Base-by-base conservation (phyloP, 2,113 vertebrate species). In the Ursus arctos region DNA sequence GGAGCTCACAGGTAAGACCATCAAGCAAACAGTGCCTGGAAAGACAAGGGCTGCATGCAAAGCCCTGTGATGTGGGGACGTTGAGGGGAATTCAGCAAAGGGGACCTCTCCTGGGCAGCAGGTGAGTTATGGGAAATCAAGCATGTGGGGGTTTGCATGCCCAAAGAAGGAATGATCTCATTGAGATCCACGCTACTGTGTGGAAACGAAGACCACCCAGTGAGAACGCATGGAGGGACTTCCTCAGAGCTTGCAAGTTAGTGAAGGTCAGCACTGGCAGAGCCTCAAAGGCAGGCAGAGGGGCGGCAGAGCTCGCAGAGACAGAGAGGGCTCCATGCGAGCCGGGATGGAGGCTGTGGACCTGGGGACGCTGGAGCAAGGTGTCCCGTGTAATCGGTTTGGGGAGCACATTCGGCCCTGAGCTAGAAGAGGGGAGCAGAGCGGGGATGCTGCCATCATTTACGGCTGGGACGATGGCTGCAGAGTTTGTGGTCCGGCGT, bases 401-500 rank as follows among this genome's bases (percentile, higher is more conserved):
- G 76, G 53, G 53, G 31, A 55, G 18, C 6, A 4, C 3, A 1
- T 22, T 26, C 9, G 11, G 33, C 7, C 9, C 74, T 47, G 21
- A 49, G 57, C 4, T 88, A 53, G 49, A 77, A 67, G 36, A 77
- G 8, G 0, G 40, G 13, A 10, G 53, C 19, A 43, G 14, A 9
- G 16, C 5, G 9, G 36, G 74, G 36, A 80, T 49, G 36, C 49
- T 21, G 22, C 22, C 10, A 16, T 69, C 3, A 6, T 21, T 28
- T 40, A 19, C 51, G 1, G 12, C 3, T 51, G 36, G 28, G 51
- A 33, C 2, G 19, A 1, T 24, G 1, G 18, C 63, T 36, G 18
- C 33, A 4, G 61, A 21, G 36, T 24, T 6, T 31, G 47, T 6
- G 65, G 40, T 4, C 18, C 2, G 36, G 14, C 0, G 0, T 43